Conservation (phyloP, 2,113 vertebrate genomes). For the Cygnus buccinator region DNA sequence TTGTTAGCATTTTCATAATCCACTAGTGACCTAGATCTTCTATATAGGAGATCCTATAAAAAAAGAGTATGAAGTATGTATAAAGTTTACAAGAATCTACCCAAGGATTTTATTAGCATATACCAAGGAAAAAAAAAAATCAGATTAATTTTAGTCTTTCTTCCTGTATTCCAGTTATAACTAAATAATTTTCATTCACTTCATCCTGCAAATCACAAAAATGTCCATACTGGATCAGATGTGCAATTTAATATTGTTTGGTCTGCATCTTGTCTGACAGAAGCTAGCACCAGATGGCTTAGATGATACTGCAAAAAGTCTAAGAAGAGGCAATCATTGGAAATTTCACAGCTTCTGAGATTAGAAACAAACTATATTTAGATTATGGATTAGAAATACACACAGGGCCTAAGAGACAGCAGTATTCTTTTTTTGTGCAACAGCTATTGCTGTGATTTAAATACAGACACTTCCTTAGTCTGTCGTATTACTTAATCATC, state of each 20-base stretch:
- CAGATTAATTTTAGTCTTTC: not conserved
- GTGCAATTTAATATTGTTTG: not conserved
- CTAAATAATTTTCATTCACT: not conserved
- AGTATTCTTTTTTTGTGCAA: not conserved
- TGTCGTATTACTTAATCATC: not conserved
- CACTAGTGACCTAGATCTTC: slow-evolving; percentile 93
- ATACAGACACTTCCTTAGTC: not conserved
- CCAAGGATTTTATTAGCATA: not conserved
- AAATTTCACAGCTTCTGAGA: slow-evolving; percentile 26
- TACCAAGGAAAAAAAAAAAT: not conserved
- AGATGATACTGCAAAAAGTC: not conserved
- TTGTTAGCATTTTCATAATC: slow-evolving; percentile 99
- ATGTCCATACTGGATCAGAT: not conserved
- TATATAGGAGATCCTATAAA: slow-evolving; percentile 92
- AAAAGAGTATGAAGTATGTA: not conserved
- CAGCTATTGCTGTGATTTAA: not conserved
- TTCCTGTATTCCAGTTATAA: not conserved
- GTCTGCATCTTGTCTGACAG: not conserved
- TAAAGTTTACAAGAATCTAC: not conserved
- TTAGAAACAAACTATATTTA: slow-evolving; percentile 25
- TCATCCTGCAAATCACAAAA: not conserved
- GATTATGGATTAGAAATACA: not conserved
- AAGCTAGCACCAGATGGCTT: slow-evolving; percentile 10
- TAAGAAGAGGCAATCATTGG: not conserved
- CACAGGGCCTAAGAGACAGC: not conserved